Base-by-base conservation (phyloP, 2,888 invertebrate genomes). In the Oscheius onirici region DNA sequence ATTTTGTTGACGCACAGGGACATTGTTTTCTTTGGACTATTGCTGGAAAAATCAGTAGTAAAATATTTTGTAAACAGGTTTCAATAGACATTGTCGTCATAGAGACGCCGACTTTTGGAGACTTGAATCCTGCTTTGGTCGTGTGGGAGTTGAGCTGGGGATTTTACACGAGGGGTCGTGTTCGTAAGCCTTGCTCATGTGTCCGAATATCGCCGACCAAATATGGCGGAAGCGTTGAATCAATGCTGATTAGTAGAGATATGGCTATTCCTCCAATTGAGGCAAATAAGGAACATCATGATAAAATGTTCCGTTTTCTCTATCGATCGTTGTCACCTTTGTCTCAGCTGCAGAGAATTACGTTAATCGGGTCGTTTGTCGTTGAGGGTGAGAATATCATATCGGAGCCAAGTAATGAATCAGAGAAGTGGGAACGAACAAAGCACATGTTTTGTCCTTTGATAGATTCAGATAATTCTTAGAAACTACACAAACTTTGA, bases 191-290 rank as follows among this genome's bases (percentile, higher is more conserved):
- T 55, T n/a, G 11, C 54, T 26, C 20, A 17, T 26, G 26, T 55
- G 26, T 22, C 26, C 54, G 46, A 22, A 60, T 60, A 60, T 60
- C 43, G 44, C 24, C 41, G 60, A 60, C 41, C 28, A 60, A 43
- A 22, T 6, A 43, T 44, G 24, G 60, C 60, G 60, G 60, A 60
- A 60, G 60, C 43, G 43, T 17, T 24, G 43, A 60, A 60, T 60
- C 60, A 60, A 43, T 55, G 26, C 15, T 43, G n/a, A 60, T 60
- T 60, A 60, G 60, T n/a, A 60, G 41, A 17, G 22, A 43, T 24
- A 43, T 24, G 20, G n/a, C n/a, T 55, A 11, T 13, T 55, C 34
- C 34, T 34, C 34, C 34, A 34, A 34, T 34, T 34, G 34, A 34
- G 34, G 0, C 34, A 34, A 34, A 34, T 34, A 34, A 34, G 34